Evolutionary conservation across 2,888 invertebrate genomes (phyloP).

Genomic region (Megamerina dolium): DNA sequence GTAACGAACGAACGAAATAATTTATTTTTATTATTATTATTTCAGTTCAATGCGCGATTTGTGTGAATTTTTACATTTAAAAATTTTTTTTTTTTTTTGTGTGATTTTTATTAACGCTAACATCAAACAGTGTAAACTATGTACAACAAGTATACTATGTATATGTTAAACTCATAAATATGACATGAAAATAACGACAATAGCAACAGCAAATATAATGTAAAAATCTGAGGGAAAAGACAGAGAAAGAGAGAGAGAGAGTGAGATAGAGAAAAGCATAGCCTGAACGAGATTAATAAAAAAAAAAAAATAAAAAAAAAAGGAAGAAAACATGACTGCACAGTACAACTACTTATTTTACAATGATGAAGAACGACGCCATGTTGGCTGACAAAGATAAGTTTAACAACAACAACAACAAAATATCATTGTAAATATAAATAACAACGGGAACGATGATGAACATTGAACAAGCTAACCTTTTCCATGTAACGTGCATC

Average conservation of each 20-base stretch:
- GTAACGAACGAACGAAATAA: too few relatives aligned
- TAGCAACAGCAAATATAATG: slow-evolving; percentile 2
- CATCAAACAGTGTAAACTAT: not conserved
- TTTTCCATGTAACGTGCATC: too few relatives aligned
- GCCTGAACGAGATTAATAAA: too few relatives aligned
- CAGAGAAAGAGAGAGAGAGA: too few relatives aligned
- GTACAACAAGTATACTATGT: not conserved
- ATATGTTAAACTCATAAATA: slow-evolving; percentile 5
- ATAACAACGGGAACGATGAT: not conserved
- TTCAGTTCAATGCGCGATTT: slow-evolving; percentile 4
- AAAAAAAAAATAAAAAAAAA: not conserved
- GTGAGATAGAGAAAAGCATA: too few relatives aligned
- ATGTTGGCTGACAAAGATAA: slow-evolving; percentile 6
- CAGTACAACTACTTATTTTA: slow-evolving; percentile 1
- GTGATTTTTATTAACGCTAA: not conserved
- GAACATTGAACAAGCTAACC: too few relatives aligned
- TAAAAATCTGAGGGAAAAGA: too few relatives aligned
- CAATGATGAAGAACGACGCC: slow-evolving; percentile 4
- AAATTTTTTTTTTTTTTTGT: not conserved
- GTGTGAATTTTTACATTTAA: not conserved
- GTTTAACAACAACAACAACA: not conserved
- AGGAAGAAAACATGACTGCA: not conserved
- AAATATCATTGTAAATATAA: not conserved
- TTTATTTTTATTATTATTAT: not conserved
- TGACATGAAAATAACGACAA: not conserved